Evolutionary conservation across 2,888 invertebrate genomes (phyloP), one percentile per base, ranked within the genome.

Genomic region (Pachydiplax longipennis): DNA sequence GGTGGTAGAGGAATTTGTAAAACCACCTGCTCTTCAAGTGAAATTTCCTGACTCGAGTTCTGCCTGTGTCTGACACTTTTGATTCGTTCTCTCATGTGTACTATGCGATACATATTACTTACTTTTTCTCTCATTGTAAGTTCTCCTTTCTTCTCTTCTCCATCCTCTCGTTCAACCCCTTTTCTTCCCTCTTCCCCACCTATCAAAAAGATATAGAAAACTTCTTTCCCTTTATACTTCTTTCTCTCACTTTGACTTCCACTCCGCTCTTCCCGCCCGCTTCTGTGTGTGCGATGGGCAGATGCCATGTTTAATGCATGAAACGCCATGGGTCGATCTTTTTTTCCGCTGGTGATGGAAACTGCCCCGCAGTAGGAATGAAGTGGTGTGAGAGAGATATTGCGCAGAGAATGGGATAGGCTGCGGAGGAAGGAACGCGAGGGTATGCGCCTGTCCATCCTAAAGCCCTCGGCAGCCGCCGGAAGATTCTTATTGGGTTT

Each of bases 251-350:
- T 40, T 8, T 44, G 0, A 6, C 44, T 44, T 65, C 65, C n/a
- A 22, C 61, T 4, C 3, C 58, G 58, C 22, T 18, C 44, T 10
- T 44, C 73, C 10, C 31, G n/a, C n/a, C 25, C n/a, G 73, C 25
- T 13, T 13, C 25, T 73, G 73, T 31, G 73, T 73, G 73, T 73
- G 31, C 31, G 73, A 25, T 31, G 25, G 73, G 25, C 25, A 73
- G 73, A 73, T 73, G 73, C 73, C 73, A 73, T 73, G 73, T 73
- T 73, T 73, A 73, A 73, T 73, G 73, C 73, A 73, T 73, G 73
- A 73, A 73, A 73, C 73, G 73, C 73, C 73, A 73, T 31, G 73
- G 73, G 73, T 73, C 25, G 73, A 31, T 25, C 31, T 73, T 73
- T 73, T 73, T 73, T 73, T 73, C 31, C 25, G 25, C 73, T 31